Percentiles rank a stretch among this genome's conserved stretches.
These are phyloP conservation scores for Drosophila dives DNA, from an alignment of 2,888 invertebrate species.

Conservation along the genomic window DNA sequence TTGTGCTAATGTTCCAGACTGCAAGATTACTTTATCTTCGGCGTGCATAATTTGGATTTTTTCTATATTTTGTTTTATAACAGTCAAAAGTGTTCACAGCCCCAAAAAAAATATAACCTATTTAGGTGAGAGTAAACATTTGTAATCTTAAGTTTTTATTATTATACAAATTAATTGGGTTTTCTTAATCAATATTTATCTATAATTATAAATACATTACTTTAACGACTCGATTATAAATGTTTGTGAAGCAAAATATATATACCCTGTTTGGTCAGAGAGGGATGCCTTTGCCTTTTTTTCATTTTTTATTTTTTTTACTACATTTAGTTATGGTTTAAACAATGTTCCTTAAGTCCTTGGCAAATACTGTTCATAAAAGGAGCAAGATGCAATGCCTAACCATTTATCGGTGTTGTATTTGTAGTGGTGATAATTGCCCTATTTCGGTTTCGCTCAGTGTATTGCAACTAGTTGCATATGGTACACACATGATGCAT, in stretches of 20 bases:
- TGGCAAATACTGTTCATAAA: constrained; percentile 1
- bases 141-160: not conserved
- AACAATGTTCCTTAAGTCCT: constrained; percentile 10
- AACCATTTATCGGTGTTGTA: not conserved
- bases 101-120: not conserved
- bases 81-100: not conserved
- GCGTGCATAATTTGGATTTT: not conserved
- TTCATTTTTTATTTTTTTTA: not conserved
- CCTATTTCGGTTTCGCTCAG: constrained; percentile 34
- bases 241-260: not conserved
- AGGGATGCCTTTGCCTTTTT: not conserved
- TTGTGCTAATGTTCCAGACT: not conserved
- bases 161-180: not conserved
- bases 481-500: constrained; percentile 73
- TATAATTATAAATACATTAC: not conserved
- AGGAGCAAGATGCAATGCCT: not conserved
- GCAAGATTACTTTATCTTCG: not conserved
- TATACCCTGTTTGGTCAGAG: not conserved
- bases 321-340: not conserved
- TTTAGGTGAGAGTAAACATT: not conserved
- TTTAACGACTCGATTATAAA: not conserved
- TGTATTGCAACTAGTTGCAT: constrained; percentile 66
- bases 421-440: not conserved
- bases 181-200: not conserved
- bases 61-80: not conserved